These are phyloP conservation scores for Melozone crissalis DNA, from an alignment of 2,113 vertebrate genomes.

Conservation along the genomic window DNA sequence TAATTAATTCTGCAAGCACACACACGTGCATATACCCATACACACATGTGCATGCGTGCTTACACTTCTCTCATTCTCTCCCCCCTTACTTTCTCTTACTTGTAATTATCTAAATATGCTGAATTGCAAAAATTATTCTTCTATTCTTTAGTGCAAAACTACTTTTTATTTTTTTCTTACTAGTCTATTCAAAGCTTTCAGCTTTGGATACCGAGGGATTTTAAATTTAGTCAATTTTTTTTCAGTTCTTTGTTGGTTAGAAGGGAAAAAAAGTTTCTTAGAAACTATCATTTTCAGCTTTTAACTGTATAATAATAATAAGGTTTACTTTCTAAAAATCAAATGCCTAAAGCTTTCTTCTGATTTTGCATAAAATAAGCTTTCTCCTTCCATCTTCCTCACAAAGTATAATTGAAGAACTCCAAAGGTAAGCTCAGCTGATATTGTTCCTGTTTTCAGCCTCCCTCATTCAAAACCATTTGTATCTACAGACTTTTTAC, in stretches of 20 bases:
- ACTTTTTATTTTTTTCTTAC: background rate
- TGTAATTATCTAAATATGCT: background rate
- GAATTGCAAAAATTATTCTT: background rate
- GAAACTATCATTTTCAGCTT: background rate
- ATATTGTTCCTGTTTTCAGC: background rate
- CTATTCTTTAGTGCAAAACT: constrained; percentile 7
- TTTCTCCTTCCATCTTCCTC: background rate
- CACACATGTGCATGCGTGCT: background rate
- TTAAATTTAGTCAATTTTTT: background rate
- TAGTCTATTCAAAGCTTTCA: background rate
- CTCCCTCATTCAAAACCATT: background rate
- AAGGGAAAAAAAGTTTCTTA: background rate
- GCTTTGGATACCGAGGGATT: background rate
- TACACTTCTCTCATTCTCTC: background rate
- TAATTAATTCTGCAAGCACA: background rate
- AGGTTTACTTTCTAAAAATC: background rate
- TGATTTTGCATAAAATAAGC: constrained; percentile 9
- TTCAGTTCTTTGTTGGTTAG: background rate
- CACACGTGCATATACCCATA: no score
- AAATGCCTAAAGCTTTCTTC: background rate
- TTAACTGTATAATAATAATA: constrained; percentile 22
- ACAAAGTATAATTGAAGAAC: constrained; percentile 10
- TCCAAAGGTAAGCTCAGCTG: background rate
- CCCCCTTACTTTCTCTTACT: background rate
- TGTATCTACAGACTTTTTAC: constrained; percentile 3